These are phyloP conservation scores for Acrobasis suavella DNA, from an alignment of 2,888 invertebrate species.

Conservation along the genomic window DNA sequence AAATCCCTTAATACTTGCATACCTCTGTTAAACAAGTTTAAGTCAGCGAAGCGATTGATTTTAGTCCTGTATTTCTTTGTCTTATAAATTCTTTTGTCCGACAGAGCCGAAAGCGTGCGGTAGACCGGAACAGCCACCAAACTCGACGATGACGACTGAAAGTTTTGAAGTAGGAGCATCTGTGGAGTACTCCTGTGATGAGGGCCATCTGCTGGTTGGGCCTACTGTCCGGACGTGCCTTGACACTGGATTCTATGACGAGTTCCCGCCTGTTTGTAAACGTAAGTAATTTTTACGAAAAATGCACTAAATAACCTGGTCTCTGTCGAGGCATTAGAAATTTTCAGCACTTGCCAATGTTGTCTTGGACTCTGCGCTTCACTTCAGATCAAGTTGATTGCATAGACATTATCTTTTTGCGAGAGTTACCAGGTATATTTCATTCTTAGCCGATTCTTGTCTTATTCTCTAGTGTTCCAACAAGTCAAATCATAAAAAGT, in stretches of 20 bases:
- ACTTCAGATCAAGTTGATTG: too few species aligned
- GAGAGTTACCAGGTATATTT: too few species aligned
- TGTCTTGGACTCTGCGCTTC: too few species aligned
- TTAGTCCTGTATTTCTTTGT: not conserved
- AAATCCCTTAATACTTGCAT: not conserved
- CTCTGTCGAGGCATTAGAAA: too few species aligned
- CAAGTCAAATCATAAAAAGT: too few species aligned
- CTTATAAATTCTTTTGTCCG: slow-evolving; percentile 27
- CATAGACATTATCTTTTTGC: too few species aligned
- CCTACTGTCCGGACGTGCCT: slow-evolving; percentile 92
- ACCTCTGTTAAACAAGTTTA: not conserved
- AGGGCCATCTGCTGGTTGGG: slow-evolving; percentile 93
- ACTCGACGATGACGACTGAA: slow-evolving; percentile 92
- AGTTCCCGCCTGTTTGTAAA: slow-evolving; percentile 96
- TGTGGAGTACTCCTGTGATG: slow-evolving; percentile 92
- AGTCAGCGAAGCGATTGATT: slow-evolving; percentile 13
- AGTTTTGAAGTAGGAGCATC: slow-evolving; percentile 91
- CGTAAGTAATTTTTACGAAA: slow-evolving; percentile 83
- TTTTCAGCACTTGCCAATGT: too few species aligned
- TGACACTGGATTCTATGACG: slow-evolving; percentile 96
- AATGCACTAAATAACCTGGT: too few species aligned
- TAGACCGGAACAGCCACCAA: slow-evolving; percentile 95
- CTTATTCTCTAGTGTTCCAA: too few species aligned
- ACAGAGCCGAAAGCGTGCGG: slow-evolving; percentile 95
- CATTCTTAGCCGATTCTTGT: too few species aligned